Base-by-base conservation (phyloP, 1,140 invertebrate species). In the Drosophila teissieri region DNA sequence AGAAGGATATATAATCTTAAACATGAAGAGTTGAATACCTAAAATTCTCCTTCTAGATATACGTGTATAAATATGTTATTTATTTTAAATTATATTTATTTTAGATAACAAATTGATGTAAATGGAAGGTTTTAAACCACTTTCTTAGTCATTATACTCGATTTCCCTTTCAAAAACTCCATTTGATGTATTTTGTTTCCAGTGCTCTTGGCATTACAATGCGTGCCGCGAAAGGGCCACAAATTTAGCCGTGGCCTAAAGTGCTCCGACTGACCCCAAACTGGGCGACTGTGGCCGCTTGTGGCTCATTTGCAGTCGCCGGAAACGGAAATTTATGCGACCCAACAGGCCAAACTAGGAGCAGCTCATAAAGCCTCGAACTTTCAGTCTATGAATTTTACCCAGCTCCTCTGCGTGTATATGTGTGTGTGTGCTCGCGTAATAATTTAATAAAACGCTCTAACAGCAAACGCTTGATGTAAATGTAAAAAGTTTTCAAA, bases 401-500 rank as follows among this genome's bases (percentile, higher is more conserved):
- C n/a, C 19, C 14, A 12, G 10, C 34, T 22, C 1, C 14, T 31
- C 24, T 44, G 10, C 4, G 45, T 14, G 11, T n/a, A 22, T 34
- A 22, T 31, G 24, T 39, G 75, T 56, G 22, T 58, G 81, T 73
- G 55, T 85, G 51, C 69, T 53, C 58, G 72, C 55, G 77, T 84
- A 73, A 89, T 89, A 89, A 89, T 89, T 89, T 89, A 89, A 89
- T 89, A 90, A 89, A 90, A 90, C 62, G 85, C 73, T 88, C 79
- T 80, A 83, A 83, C 70, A 86, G 83, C 83, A 78, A 76, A 81
- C 84, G 73, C 80, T 89, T 88, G 80, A 89, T 89, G 85, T 89
- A 90, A 84, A 89, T 89, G 84, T 77, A 78, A 89, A 89, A 89
- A 89, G 77, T 89, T 89, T 89, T 88, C 84, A 88, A 88, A 88